Conservation (phyloP, 2,888 invertebrate genomes). For the Amblyteles armatorius region DNA sequence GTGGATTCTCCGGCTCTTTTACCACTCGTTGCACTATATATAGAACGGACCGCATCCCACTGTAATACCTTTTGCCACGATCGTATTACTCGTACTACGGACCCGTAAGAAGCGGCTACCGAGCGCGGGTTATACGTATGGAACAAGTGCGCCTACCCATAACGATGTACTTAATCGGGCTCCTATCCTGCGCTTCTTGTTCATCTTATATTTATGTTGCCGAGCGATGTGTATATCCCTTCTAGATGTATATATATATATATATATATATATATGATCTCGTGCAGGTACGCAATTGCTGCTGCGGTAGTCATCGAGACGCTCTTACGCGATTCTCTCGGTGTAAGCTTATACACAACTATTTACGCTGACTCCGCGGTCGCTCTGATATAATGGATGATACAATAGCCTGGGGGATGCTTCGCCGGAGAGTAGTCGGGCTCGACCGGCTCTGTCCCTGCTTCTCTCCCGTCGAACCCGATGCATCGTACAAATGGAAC, state of each 20-base stretch:
- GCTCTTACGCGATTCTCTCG: slow-evolving; percentile 54
- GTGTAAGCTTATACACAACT: slow-evolving; percentile 36
- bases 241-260: background rate
- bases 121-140: slow-evolving; percentile 16
- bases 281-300: slow-evolving; percentile 57
- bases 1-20: slow-evolving; percentile 43
- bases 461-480: slow-evolving; percentile 28
- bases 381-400: slow-evolving; percentile 68
- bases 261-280: background rate
- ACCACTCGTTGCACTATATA: slow-evolving; percentile 53
- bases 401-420: slow-evolving; percentile 61
- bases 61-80: slow-evolving; percentile 47
- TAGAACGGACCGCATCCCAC: slow-evolving; percentile 51
- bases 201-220: slow-evolving; percentile 56
- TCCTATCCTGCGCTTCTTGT: slow-evolving; percentile 55
- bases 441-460: slow-evolving; percentile 47
- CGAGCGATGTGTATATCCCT: slow-evolving; percentile 8
- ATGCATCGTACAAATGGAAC: slow-evolving; percentile 24
- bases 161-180: slow-evolving; percentile 58
- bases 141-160: slow-evolving; percentile 17
- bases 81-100: slow-evolving; percentile 60
- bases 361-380: slow-evolving; percentile 48
- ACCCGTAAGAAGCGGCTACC: slow-evolving; percentile 55
- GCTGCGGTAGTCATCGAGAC: slow-evolving; percentile 33
- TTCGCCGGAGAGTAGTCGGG: slow-evolving; percentile 49